A percentile compares a stretch with the other conserved stretches of the same genome.
Conservation (phyloP, 2,113 vertebrate genomes). For the Centropus unirufus region DNA sequence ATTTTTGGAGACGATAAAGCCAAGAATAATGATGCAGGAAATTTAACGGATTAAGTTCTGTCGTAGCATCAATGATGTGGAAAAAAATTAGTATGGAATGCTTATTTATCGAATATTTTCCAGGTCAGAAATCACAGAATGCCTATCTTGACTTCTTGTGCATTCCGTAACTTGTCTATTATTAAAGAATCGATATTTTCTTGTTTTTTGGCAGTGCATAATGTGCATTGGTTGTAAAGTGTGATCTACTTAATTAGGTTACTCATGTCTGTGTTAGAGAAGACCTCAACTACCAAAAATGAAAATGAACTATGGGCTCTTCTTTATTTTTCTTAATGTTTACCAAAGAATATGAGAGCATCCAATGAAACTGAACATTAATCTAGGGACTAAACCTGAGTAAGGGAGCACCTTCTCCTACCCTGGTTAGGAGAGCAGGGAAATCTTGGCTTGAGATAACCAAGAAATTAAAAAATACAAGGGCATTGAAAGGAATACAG, state of each 20-base stretch:
- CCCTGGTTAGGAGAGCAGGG: not conserved
- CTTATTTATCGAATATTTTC: not conserved
- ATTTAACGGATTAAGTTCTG: fast-evolving
- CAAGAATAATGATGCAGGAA: not conserved
- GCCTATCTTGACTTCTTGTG: not conserved
- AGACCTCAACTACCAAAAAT: not conserved
- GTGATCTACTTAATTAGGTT: not conserved
- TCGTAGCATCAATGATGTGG: not conserved
- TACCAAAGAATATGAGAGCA: not conserved
- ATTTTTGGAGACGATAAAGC: not conserved
- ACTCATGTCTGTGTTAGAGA: not conserved
- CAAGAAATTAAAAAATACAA: not conserved
- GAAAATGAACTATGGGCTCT: not conserved
- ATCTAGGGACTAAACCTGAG: not conserved
- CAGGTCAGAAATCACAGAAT: not conserved
- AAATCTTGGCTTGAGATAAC: not conserved
- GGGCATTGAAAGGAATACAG: not conserved
- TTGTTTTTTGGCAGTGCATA: not conserved
- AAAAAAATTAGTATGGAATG: not conserved
- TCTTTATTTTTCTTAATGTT: not conserved
- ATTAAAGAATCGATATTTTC: not conserved
- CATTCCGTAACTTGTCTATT: not conserved
- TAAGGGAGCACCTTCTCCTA: not conserved
- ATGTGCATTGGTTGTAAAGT: not conserved
- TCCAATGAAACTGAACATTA: not conserved